Evolutionary conservation across 2,888 invertebrate genomes (phyloP).

Genomic region (Chydorus sphaericus): DNA sequence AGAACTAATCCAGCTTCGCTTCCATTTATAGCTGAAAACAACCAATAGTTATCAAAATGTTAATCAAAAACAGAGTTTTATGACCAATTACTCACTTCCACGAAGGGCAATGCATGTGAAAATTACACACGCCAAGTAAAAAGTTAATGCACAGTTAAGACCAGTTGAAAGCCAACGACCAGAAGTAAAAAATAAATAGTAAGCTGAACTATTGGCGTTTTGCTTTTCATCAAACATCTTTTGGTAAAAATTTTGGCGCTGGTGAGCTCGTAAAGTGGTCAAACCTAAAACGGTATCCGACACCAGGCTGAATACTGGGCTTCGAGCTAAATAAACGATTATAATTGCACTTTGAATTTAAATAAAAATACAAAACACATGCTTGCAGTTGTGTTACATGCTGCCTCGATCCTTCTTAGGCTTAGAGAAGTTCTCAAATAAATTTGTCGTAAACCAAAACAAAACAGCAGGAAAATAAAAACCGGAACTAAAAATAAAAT

Average conservation of each 20-base stretch:
- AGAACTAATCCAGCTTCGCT: slow-evolving; percentile 25
- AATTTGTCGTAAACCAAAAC: too few species aligned
- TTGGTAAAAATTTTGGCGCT: slow-evolving; percentile 58
- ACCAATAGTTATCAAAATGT: too few species aligned
- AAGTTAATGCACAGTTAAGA: slow-evolving; percentile 72
- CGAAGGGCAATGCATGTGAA: slow-evolving; percentile 63
- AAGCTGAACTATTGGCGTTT: slow-evolving; percentile 71
- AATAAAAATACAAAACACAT: too few species aligned
- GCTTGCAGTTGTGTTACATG: too few species aligned
- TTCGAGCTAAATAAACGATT: slow-evolving; percentile 47
- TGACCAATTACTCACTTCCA: slow-evolving; percentile 29
- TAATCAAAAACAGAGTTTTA: too few species aligned
- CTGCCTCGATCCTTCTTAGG: too few species aligned
- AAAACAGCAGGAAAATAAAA: too few species aligned
- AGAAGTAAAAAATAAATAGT: slow-evolving; percentile 75
- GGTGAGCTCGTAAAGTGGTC: slow-evolving; percentile 78
- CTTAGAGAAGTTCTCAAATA: too few species aligned
- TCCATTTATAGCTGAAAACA: slow-evolving; percentile 20
- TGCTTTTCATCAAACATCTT: slow-evolving; percentile 56
- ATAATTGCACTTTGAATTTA: too few species aligned
- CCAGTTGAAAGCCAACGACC: slow-evolving; percentile 88
- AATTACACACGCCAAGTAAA: slow-evolving; percentile 73
- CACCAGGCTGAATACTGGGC: slow-evolving; percentile 89
- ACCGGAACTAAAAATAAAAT: too few species aligned
- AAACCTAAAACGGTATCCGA: slow-evolving; percentile 78